phyloP scores from a whole-genome alignment of 2,113 vertebrate genomes.

The Hypomesus transpacificus region DNA sequence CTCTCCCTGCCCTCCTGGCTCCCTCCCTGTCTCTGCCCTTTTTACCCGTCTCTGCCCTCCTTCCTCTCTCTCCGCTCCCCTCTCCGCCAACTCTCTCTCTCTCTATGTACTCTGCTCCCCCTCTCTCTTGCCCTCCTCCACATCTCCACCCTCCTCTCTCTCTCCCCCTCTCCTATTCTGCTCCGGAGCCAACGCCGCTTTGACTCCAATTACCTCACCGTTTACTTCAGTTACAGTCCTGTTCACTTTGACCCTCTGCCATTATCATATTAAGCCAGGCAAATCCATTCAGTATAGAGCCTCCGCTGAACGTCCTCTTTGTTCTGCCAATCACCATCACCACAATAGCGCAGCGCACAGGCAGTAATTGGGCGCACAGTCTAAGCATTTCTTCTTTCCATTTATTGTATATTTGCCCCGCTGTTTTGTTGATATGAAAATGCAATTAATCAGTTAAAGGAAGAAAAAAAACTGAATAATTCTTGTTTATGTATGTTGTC shows the following conservation, averaged over 20 bases:
- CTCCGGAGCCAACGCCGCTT: slow-evolving; percentile 38
- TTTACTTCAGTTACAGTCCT: slow-evolving; percentile 52
- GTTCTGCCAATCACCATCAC: neutral
- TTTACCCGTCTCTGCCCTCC: neutral
- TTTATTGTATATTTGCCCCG: too few species aligned
- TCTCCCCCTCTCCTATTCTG: neutral
- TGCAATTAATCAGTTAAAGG: neutral
- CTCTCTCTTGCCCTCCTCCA: neutral
- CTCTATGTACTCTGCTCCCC: neutral
- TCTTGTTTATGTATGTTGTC: neutral
- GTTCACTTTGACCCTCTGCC: slow-evolving; percentile 47
- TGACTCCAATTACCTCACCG: slow-evolving; percentile 49
- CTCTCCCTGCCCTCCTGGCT: neutral
- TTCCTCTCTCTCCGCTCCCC: neutral
- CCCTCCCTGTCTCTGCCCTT: neutral
- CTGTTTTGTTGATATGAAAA: slow-evolving; percentile 1
- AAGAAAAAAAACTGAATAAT: slow-evolving; percentile 1
- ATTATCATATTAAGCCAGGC: slow-evolving; percentile 25
- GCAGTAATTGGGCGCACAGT: neutral
- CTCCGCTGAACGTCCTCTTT: neutral
- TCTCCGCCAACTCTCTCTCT: neutral
- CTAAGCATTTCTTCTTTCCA: neutral
- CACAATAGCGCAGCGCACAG: neutral
- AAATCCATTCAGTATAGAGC: neutral
- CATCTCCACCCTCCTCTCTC: neutral